Conservation (phyloP, 35 echinoderm and acorn worm species). For the Anneissia japonica region DNA sequence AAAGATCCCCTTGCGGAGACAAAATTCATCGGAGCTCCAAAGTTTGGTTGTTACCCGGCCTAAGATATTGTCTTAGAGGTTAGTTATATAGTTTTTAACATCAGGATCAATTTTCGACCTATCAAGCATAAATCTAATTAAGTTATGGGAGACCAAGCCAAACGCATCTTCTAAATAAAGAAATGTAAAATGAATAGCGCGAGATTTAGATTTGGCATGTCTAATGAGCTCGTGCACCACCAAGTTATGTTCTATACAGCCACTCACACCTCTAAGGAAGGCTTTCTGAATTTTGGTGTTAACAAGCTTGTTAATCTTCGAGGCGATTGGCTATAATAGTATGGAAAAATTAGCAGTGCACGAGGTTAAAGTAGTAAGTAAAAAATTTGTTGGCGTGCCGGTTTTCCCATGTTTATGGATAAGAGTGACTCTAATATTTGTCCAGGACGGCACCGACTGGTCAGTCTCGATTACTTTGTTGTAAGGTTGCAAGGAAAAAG, state of each 20-base stretch:
- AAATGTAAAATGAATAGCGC: neutral
- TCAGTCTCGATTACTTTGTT: too few relatives aligned
- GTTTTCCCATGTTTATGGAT: too few relatives aligned
- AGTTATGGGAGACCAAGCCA: neutral
- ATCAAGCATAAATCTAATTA: neutral
- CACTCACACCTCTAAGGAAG: slow-evolving; percentile 9
- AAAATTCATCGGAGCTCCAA: neutral
- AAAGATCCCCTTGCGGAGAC: slow-evolving; percentile 13
- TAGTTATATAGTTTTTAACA: neutral
- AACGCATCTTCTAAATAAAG: slow-evolving; percentile 23
- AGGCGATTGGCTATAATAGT: too few relatives aligned
- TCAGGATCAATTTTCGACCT: neutral
- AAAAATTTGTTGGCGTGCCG: too few relatives aligned
- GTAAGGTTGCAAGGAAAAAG: too few relatives aligned
- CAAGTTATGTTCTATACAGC: slow-evolving; percentile 25
- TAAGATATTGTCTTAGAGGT: neutral
- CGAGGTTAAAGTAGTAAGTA: too few relatives aligned
- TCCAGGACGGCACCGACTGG: too few relatives aligned
- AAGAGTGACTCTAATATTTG: too few relatives aligned
- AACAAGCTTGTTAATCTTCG: neutral
- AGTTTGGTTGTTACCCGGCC: neutral
- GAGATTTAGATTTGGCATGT: neutral
- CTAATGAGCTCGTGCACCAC: neutral
- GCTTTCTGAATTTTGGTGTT: neutral
- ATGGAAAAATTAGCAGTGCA: too few relatives aligned